Evolutionary conservation across 2,797 vertebrate genomes (phyloP).

Genomic region (Rallus crepitans): DNA sequence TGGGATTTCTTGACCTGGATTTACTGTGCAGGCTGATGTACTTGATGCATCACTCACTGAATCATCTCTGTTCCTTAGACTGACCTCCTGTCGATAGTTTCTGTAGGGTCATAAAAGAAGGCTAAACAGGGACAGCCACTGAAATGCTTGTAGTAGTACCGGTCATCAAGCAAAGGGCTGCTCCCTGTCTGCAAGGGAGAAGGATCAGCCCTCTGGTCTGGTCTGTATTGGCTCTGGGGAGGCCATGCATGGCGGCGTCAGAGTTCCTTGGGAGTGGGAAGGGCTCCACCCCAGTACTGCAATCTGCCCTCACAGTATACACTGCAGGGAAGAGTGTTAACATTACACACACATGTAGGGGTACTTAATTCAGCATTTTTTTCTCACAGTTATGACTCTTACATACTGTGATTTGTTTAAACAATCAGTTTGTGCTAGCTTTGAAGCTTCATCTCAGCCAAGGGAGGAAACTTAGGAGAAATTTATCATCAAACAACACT

Average conservation of each 20-base stretch:
- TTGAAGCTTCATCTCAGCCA: neutral
- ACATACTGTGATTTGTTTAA: neutral
- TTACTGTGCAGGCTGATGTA: neutral
- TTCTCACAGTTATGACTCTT: neutral
- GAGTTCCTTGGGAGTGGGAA: fast-evolving
- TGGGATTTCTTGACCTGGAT: neutral
- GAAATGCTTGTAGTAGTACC: neutral
- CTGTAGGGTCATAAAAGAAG: neutral
- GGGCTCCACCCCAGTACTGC: neutral
- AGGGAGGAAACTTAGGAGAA: neutral
- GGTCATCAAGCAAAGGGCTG: neutral
- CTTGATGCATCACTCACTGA: neutral
- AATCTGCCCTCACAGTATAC: neutral
- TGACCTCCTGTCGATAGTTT: neutral
- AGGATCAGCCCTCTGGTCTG: neutral
- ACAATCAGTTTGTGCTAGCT: neutral
- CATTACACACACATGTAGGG: neutral
- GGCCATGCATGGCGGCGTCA: fast-evolving
- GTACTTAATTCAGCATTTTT: neutral
- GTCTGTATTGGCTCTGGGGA: fast-evolving
- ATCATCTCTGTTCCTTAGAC: neutral
- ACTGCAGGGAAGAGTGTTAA: neutral
- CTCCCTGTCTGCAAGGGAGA: neutral
- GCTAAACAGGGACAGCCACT: neutral
- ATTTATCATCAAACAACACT: neutral